Evolutionary conservation across 2,888 invertebrate species (phyloP).

Genomic region (Idaea biselata): DNA sequence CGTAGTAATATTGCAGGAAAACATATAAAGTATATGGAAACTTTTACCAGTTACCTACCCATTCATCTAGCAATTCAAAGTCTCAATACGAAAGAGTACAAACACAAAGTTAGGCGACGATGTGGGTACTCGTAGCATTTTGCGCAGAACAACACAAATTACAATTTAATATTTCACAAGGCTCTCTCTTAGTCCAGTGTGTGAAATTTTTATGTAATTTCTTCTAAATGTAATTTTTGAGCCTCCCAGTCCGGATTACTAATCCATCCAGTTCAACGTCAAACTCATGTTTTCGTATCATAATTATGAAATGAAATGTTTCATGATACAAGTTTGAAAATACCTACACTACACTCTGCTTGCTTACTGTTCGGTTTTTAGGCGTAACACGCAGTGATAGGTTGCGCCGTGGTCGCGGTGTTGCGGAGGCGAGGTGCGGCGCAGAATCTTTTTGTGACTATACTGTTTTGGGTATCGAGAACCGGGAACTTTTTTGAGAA

Average conservation of each 20-base stretch:
- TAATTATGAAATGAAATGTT: neutral
- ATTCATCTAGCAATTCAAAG: conserved; percentile 4
- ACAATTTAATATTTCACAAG: conserved; percentile 44
- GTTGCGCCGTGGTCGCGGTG: too few relatives aligned
- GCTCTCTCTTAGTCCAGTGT: conserved; percentile 25
- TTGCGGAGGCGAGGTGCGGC: too few relatives aligned
- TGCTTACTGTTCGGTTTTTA: too few relatives aligned
- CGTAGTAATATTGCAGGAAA: too few relatives aligned
- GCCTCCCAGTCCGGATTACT: neutral
- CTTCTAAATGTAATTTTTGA: conserved; percentile 24
- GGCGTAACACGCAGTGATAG: too few relatives aligned
- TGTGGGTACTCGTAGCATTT: conserved; percentile 14
- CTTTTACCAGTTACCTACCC: too few relatives aligned
- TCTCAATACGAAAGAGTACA: conserved; percentile 12
- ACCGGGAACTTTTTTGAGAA: too few relatives aligned
- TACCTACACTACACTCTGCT: too few relatives aligned
- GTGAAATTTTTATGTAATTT: conserved; percentile 32
- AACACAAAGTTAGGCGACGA: conserved; percentile 14
- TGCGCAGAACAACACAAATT: conserved; percentile 34
- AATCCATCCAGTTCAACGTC: neutral
- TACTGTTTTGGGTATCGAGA: too few relatives aligned
- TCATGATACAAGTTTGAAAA: neutral
- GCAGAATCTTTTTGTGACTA: too few relatives aligned
- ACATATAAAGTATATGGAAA: too few relatives aligned
- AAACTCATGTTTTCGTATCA: neutral